Evolutionary conservation across 30 jellyfish, hydroid and myxozoan species (phyloP).

Genomic region (Aurelia sp.): DNA sequence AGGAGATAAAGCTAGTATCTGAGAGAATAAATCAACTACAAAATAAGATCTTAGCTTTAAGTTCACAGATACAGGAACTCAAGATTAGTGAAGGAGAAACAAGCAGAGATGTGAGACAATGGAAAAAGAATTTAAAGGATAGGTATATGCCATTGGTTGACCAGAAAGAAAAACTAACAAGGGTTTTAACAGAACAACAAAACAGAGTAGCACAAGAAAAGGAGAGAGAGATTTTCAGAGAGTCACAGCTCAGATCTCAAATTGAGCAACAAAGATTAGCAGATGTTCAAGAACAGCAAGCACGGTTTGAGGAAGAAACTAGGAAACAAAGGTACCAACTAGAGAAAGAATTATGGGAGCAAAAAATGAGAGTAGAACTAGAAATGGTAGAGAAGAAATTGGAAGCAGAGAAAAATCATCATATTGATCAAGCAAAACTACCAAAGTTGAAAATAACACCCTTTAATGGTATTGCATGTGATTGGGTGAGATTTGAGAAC

Average conservation of each 20-base stretch:
- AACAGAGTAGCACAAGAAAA: conserved; percentile 35
- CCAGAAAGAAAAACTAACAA: conserved; percentile 54
- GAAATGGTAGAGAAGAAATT: conserved; percentile 61
- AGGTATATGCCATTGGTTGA: conserved; percentile 56
- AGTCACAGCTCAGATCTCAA: conserved; percentile 58
- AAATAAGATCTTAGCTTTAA: conserved; percentile 23
- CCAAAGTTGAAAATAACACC: too few relatives aligned
- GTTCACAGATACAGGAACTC: conserved; percentile 37
- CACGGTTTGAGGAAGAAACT: conserved; percentile 52
- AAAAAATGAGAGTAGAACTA: conserved; percentile 65
- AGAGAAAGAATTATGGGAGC: conserved; percentile 50
- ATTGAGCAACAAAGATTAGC: conserved; percentile 55
- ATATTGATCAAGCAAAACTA: too few relatives aligned
- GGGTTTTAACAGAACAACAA: conserved; percentile 44
- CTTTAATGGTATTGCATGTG: too few relatives aligned
- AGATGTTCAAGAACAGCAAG: conserved; percentile 49
- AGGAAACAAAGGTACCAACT: conserved; percentile 56
- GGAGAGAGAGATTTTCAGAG: conserved; percentile 58
- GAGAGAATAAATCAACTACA: conserved; percentile 40
- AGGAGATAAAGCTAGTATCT: conserved; percentile 38
- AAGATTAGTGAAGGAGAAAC: conserved; percentile 35
- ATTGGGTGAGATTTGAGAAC: too few relatives aligned
- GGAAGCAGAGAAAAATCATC: neutral
- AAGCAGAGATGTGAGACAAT: conserved; percentile 29
- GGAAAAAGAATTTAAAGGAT: conserved; percentile 54